Conservation (phyloP, 2,888 invertebrate species). For the Chloroclysta siterata region DNA sequence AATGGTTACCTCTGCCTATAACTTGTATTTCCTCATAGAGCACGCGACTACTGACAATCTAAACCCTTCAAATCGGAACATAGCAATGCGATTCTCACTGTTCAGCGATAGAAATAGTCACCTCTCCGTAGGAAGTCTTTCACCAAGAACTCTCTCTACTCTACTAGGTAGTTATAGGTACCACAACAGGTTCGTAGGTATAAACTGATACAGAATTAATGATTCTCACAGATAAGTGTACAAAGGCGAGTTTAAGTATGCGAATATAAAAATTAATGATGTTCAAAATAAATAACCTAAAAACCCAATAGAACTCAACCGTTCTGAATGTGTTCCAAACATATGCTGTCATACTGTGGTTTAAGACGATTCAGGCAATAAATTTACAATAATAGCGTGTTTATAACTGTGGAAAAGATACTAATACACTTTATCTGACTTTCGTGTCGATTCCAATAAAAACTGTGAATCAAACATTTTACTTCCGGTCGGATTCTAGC, state of each 20-base stretch:
- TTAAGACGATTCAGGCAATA: constrained; percentile 20
- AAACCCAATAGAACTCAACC: constrained; percentile 38
- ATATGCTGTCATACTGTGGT: constrained; percentile 45
- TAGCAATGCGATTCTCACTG: no score
- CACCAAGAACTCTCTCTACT: no score
- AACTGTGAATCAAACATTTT: constrained; percentile 41
- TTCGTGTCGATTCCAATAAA: constrained; percentile 47
- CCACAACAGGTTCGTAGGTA: no score
- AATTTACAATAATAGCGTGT: constrained; percentile 25
- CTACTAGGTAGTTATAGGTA: no score
- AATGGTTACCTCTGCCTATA: no score
- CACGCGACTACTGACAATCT: no score
- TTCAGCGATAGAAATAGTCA: no score
- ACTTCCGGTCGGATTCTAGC: constrained; percentile 39
- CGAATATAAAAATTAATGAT: not conserved
- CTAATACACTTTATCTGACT: constrained; percentile 39
- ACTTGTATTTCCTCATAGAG: no score
- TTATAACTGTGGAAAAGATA: constrained; percentile 41
- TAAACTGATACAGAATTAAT: not conserved
- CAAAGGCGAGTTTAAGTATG: not conserved
- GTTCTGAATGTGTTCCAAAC: constrained; percentile 40
- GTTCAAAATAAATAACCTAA: constrained; percentile 15
- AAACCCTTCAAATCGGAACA: no score
- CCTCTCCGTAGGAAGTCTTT: no score
- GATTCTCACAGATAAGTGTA: not conserved